Percentiles rank a stretch among this genome's conserved stretches.
phyloP scores from a whole-genome alignment of 2,888 invertebrate species.

The Orchesella flavescens region DNA sequence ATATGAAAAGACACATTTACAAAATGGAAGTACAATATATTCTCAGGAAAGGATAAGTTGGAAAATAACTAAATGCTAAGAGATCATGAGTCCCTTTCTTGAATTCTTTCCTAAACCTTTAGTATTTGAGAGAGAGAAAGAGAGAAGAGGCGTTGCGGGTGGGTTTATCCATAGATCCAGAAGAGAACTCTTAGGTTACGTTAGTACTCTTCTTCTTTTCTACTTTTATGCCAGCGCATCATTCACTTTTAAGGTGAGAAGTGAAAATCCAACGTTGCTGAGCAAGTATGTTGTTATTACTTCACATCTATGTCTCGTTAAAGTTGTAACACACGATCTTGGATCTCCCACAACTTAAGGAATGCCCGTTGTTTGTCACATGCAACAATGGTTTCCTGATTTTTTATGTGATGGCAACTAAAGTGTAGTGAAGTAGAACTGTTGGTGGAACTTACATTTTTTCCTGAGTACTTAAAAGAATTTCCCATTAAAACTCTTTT shows the following conservation, averaged over 20 bases:
- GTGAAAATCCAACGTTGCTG: neutral
- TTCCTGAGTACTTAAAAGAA: slow-evolving; percentile 9
- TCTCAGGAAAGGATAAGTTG: too few species aligned
- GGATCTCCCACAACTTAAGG: slow-evolving; percentile 3
- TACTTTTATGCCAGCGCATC: neutral
- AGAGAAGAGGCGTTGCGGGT: too few species aligned
- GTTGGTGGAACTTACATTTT: neutral
- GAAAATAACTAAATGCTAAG: too few species aligned
- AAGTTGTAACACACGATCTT: neutral
- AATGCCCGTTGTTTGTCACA: slow-evolving; percentile 26
- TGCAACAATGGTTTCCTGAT: slow-evolving; percentile 21
- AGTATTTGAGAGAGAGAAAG: too few species aligned
- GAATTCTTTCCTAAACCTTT: too few species aligned
- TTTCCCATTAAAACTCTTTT: slow-evolving; percentile 53
- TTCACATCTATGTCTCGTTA: slow-evolving; percentile 21
- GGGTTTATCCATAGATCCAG: neutral
- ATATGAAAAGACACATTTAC: too few species aligned
- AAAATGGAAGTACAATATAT: too few species aligned
- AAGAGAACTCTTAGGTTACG: too few species aligned
- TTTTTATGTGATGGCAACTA: slow-evolving; percentile 1
- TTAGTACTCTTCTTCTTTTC: neutral
- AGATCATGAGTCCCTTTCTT: too few species aligned
- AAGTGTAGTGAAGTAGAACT: neutral
- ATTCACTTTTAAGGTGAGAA: slow-evolving; percentile 24
- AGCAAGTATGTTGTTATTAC: slow-evolving; percentile 25